Conservation (phyloP, 2,797 vertebrate species). For the Glyptemys insculpta region DNA sequence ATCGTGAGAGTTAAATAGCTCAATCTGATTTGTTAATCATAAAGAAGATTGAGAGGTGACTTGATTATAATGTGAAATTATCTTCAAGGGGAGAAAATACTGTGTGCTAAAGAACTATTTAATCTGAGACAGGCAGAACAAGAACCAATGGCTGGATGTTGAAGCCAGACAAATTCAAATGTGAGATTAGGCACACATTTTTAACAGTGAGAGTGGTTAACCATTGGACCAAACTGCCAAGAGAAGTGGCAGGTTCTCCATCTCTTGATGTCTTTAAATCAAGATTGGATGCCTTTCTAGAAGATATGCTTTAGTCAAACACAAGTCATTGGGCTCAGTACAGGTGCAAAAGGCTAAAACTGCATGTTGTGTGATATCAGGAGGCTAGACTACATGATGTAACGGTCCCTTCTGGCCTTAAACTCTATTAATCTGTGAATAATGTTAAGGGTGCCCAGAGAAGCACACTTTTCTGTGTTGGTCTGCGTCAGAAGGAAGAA, state of each 20-base stretch:
- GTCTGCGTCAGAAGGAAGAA: not conserved
- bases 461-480: not conserved
- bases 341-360: not conserved
- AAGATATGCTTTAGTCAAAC: not conserved
- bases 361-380: not conserved
- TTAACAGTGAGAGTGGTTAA: not conserved
- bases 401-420: not conserved
- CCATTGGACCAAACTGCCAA: not conserved
- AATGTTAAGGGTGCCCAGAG: not conserved
- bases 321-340: not conserved
- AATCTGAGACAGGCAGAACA: not conserved
- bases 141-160: not conserved
- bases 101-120: not conserved
- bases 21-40: not conserved
- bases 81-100: not conserved
- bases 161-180: not conserved
- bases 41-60: not conserved
- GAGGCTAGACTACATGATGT: not conserved
- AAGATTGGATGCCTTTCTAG: not conserved
- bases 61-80: not conserved
- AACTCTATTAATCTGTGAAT: not conserved
- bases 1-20: not conserved
- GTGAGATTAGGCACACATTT: not conserved
- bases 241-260: not conserved
- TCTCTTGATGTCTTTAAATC: not conserved